phyloP scores from a whole-genome alignment of 2,888 invertebrate genomes.

The Liposcelis brunnea region DNA sequence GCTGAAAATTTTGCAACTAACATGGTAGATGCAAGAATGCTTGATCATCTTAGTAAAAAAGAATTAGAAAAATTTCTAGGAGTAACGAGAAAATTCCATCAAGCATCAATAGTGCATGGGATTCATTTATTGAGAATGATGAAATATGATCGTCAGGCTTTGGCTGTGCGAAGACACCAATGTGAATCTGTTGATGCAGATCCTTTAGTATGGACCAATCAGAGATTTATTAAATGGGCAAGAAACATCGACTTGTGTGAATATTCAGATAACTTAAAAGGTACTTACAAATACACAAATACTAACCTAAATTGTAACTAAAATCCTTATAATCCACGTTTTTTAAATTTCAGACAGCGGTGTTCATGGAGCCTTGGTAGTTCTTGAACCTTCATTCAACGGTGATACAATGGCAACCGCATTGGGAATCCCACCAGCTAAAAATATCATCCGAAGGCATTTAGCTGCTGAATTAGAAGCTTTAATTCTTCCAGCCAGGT shows the following conservation, averaged over 20 bases:
- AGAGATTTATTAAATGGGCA: constrained; percentile 85
- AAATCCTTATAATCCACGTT: too few relatives aligned
- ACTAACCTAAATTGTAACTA: not conserved
- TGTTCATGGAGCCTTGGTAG: constrained; percentile 85
- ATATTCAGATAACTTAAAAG: constrained; percentile 84
- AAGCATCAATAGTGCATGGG: constrained; percentile 84
- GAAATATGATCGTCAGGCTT: constrained; percentile 77
- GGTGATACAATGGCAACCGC: constrained; percentile 91
- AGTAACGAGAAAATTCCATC: constrained; percentile 85
- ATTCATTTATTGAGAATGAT: constrained; percentile 81
- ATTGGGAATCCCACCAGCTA: constrained; percentile 78
- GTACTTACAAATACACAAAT: constrained; percentile 32
- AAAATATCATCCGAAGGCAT: constrained; percentile 84
- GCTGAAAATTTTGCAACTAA: constrained; percentile 74
- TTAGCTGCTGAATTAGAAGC: constrained; percentile 81
- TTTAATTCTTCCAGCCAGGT: constrained; percentile 85
- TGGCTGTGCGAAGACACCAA: constrained; percentile 72
- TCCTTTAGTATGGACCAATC: constrained; percentile 91
- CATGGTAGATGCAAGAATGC: constrained; percentile 82
- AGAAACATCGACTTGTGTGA: constrained; percentile 84
- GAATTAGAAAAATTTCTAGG: constrained; percentile 86
- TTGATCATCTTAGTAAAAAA: constrained; percentile 83
- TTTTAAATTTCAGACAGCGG: constrained; percentile 54
- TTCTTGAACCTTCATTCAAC: constrained; percentile 83
- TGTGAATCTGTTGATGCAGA: constrained; percentile 79